These are phyloP conservation scores for Bombycilla garrulus DNA, from an alignment of 2,113 vertebrate genomes.

Conservation along the genomic window DNA sequence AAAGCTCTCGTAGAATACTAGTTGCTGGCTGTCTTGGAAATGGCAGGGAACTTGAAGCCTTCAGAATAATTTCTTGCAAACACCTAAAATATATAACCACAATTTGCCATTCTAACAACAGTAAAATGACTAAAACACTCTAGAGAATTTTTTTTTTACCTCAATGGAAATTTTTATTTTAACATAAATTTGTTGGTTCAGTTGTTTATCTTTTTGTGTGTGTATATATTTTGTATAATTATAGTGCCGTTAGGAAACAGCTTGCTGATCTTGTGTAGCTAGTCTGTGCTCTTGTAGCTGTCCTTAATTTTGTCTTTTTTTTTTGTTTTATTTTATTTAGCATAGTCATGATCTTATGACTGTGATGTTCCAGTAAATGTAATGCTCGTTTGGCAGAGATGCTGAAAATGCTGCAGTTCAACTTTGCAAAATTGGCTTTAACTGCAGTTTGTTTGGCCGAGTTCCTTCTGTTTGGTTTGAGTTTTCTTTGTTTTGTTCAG, in stretches of 20 bases:
- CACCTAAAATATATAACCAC: constrained; percentile 73
- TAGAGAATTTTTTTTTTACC: constrained; percentile 60
- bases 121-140: constrained; percentile 79
- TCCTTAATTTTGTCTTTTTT: constrained; percentile 82
- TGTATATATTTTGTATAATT: constrained; percentile 73
- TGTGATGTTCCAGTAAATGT: constrained; percentile 79
- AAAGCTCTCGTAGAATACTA: constrained; percentile 76
- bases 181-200: constrained; percentile 64
- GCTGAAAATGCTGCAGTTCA: constrained; percentile 81
- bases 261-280: constrained; percentile 86
- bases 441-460: constrained; percentile 83
- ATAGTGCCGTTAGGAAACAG: constrained; percentile 77
- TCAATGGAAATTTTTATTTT: constrained; percentile 69
- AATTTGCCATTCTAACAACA: constrained; percentile 78
- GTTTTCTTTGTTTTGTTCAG: constrained; percentile 79
- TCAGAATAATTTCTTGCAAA: constrained; percentile 74
- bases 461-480: constrained; percentile 81
- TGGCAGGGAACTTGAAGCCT: constrained; percentile 65
- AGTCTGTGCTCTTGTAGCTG: constrained; percentile 84
- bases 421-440: constrained; percentile 80
- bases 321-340: constrained; percentile 67
- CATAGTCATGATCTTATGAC: constrained; percentile 78
- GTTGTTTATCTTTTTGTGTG: constrained; percentile 63
- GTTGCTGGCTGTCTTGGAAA: constrained; percentile 76
- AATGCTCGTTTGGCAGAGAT: constrained; percentile 80